Evolutionary conservation across 2,888 invertebrate species (phyloP), one percentile per base, ranked within the genome.

Genomic region (Acleris emargana): DNA sequence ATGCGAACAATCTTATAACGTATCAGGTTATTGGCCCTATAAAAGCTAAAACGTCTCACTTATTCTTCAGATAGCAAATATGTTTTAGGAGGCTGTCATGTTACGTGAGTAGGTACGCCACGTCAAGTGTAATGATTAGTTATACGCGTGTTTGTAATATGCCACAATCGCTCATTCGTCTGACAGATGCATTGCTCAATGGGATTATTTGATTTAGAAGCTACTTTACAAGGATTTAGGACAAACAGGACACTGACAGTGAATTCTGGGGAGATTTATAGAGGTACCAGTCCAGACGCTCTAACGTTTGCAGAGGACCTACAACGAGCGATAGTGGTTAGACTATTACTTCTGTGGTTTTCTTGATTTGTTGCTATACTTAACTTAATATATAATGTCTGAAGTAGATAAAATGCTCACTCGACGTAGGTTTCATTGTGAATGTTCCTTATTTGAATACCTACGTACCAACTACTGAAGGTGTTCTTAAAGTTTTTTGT

Each of bases 251-350:
- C 75, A 76, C 74, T 78, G 80, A 81, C 80, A 79, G 74, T 78
- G 69, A 68, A 78, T 72, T 72, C 72, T 68, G 71, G 75, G 71
- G 73, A 79, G 82, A 88, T 87, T 88, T 84, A 85, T 84, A 75
- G 73, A 73, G 71, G 72, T 72, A 73, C 68, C 68, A 63, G 80
- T 79, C 79, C 72, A 73, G 72, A 68, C 72, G 57, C 73, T 73
- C 75, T 52, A 64, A 68, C 61, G 70, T 72, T 73, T 73, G 71
- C 71, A 73, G 70, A 67, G 67, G 58, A 58, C 62, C 64, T 67
- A 68, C 66, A 45, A 43, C 6, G 38, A 13, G 22, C 43, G 13
- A 51, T 17, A 17, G 17, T 20, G 47, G 57, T 43, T 32, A 51
- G 50, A 49, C 16, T 17, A 20, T 57, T 60, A 22, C 43, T 57